These are phyloP conservation scores for Drosophila mulleri DNA, from an alignment of 2,888 invertebrate species.

Conservation along the genomic window DNA sequence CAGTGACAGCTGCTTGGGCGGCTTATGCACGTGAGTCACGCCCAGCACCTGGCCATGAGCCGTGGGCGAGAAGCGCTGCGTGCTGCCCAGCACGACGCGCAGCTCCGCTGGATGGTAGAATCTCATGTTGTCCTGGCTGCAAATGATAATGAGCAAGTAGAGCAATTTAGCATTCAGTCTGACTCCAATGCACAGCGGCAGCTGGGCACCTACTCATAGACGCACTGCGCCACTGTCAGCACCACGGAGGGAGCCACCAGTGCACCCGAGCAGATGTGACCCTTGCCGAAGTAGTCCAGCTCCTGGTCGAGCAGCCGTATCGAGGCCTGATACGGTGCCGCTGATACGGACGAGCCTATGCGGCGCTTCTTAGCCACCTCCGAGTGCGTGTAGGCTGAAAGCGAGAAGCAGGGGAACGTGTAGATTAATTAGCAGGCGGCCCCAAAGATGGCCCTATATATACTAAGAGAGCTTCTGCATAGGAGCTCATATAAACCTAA, in stretches of 20 bases:
- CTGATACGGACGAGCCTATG: slow-evolving; percentile 18
- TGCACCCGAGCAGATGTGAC: slow-evolving; percentile 83
- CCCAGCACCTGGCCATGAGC: slow-evolving; percentile 60
- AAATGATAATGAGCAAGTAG: not conserved
- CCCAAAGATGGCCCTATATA: too few relatives aligned
- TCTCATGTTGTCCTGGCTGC: slow-evolving; percentile 37
- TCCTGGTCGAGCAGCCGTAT: slow-evolving; percentile 76
- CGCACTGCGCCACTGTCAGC: slow-evolving; percentile 79
- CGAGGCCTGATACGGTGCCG: slow-evolving; percentile 78
- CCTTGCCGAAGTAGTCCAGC: slow-evolving; percentile 73
- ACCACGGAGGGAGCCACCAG: slow-evolving; percentile 80
- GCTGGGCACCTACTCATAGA: slow-evolving; percentile 73
- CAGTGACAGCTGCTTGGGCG: slow-evolving; percentile 62
- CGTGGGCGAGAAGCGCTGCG: slow-evolving; percentile 61
- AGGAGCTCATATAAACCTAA: not conserved
- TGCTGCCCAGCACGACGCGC: slow-evolving; percentile 76
- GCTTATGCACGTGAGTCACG: slow-evolving; percentile 79
- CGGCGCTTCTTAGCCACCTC: slow-evolving; percentile 51
- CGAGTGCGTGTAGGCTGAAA: slow-evolving; percentile 60
- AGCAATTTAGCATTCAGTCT: not conserved
- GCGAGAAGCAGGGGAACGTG: too few relatives aligned
- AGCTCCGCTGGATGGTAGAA: slow-evolving; percentile 81
- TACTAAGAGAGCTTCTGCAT: not conserved
- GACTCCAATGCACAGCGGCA: not conserved
- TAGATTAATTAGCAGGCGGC: too few relatives aligned